Evolutionary conservation across 2,797 vertebrate genomes (phyloP).

Genomic region (Leuciscus waleckii): DNA sequence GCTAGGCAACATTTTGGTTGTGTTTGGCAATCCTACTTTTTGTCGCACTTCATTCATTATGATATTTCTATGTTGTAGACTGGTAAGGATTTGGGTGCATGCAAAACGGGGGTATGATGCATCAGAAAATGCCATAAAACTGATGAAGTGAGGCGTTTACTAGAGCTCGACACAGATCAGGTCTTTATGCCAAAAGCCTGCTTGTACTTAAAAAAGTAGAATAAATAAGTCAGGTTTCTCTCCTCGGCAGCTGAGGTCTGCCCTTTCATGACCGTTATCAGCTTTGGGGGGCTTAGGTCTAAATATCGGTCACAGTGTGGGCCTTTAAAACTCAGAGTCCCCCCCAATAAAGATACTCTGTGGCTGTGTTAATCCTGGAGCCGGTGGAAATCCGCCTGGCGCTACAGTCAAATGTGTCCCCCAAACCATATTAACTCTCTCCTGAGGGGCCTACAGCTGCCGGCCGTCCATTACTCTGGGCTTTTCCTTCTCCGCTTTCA

Average conservation of each 20-base stretch:
- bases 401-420: slow-evolving; percentile 75
- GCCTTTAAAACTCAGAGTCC: slow-evolving; percentile 77
- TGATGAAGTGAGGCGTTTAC: slow-evolving; percentile 33
- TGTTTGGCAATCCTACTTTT: slow-evolving; percentile 13
- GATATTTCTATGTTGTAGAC: background rate
- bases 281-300: slow-evolving; percentile 80
- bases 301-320: slow-evolving; percentile 84
- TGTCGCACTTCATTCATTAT: background rate
- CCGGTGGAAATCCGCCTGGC: slow-evolving; percentile 76
- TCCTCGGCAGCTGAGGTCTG: slow-evolving; percentile 74
- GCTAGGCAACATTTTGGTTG: slow-evolving; percentile 53
- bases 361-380: slow-evolving; percentile 80
- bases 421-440: slow-evolving; percentile 77
- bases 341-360: slow-evolving; percentile 79
- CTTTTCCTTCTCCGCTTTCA: slow-evolving; percentile 71
- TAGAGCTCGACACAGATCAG: slow-evolving; percentile 62
- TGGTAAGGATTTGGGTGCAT: background rate
- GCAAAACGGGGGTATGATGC: background rate
- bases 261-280: slow-evolving; percentile 83
- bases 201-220: slow-evolving; percentile 72
- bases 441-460: slow-evolving; percentile 69
- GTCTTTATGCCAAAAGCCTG: slow-evolving; percentile 46
- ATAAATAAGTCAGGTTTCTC: slow-evolving; percentile 58
- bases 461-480: slow-evolving; percentile 71
- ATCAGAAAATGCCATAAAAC: slow-evolving; percentile 5